Evolutionary conservation across 2,113 vertebrate species (phyloP), one percentile per base, ranked within the genome.

Genomic region (Paralichthys olivaceus): DNA sequence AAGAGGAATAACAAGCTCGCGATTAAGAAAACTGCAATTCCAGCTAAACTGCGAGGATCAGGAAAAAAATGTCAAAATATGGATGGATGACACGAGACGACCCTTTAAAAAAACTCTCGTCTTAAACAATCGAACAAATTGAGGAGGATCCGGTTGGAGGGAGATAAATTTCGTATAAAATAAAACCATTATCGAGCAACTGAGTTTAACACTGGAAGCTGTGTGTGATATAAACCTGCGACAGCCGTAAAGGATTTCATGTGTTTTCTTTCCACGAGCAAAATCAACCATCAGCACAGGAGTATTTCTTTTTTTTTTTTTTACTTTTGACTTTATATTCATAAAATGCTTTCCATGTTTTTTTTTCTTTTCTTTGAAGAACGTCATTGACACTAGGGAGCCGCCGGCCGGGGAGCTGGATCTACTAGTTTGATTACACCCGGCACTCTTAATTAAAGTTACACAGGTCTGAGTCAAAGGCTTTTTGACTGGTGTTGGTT

Each of bases 401-500:
- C 87, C 7, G 61, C 88, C 4, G 45, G 45, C 45, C 45, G 45
- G 45, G 86, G 90, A 87, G 83, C 87, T 11, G 64, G 84, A 93
- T 89, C 84, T 77, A 76, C 72, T 56, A 63, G 89, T 90, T 79
- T 92, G 92, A 92, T 93, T 91, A 91, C 89, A 85, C 51, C 53
- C 80, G 20, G 79, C 86, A 76, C 83, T 87, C 87, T 90, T 93
- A 92, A 90, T 92, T 92, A 92, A 92, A 90, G 89, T 83, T 81
- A 90, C 86, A 85, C 88, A 89, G 87, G 88, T 90, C 87, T 84
- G 86, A 89, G 89, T 89, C 87, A 88, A 89, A 91, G 88, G 87
- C 83, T 82, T 88, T 91, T 86, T 85, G 83, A 90, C 88, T 87
- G 84, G 68, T 89, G 90, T 88, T 89, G 84, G 72, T 90, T 90